Evolutionary conservation across 2,888 invertebrate species (phyloP), one percentile per base, ranked within the genome.

Genomic region (Meloe dianella): DNA sequence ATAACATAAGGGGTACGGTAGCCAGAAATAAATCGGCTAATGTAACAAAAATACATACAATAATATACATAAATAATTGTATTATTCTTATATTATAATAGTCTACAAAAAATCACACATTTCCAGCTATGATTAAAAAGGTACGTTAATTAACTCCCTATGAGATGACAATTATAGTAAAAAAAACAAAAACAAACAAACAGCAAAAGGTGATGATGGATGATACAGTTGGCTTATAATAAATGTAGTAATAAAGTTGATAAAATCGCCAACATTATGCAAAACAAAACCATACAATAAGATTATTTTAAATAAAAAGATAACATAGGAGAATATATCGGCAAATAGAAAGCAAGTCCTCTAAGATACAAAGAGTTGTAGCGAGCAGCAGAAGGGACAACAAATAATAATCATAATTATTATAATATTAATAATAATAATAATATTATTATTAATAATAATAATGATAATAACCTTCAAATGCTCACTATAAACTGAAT

Each of bases 71-170:
- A 81, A 81, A 81, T 80, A 80, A 80, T 75, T 71, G 72, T 69
- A 71, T 77, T 60, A 51, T 73, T 78, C 71, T 76, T 73, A 47
- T 47, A 79, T 69, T 80, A 79, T 81, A 82, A 80, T 80, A 81
- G 77, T 79, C 76, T 78, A 78, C 75, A 78, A 78, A 79, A 79
- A 82, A 84, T 83, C 83, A 83, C 84, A 84, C 84, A 79, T 80
- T 81, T 82, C 80, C 81, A 81, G 79, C 79, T 83, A 81, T 77
- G 76, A 80, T 79, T 80, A 78, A 79, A 80, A 83, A 83, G 82
- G 82, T 83, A 84, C 82, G 24, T 51, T 51, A 51, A 74, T 78
- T 81, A 80, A 80, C 79, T 79, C 78, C 79, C 77, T 77, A 79
- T 74, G 73, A 76, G 74, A 78, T 74, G 76, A 78, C 72, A 51